Conservation (phyloP, 2,797 vertebrate genomes). For the Enteromius paludinosus region DNA sequence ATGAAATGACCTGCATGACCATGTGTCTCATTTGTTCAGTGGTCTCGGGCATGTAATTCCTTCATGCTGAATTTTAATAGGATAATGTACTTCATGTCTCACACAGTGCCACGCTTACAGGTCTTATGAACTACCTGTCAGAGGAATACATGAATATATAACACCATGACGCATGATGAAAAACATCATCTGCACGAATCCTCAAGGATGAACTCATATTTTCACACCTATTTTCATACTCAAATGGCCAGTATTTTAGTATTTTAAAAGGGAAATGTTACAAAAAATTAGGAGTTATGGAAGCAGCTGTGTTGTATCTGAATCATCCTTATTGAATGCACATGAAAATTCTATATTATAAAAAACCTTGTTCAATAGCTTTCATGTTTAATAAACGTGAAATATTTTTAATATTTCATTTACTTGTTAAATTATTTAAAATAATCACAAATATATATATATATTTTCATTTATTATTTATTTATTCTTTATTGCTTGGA, state of each 20-base stretch:
- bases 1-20: conserved; percentile 28
- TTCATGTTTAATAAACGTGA: not conserved
- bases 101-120: conserved; percentile 30
- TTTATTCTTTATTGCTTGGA: not conserved
- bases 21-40: conserved; percentile 22
- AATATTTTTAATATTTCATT: not conserved
- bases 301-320: not conserved
- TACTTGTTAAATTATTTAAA: not conserved
- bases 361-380: not conserved
- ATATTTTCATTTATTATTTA: not conserved
- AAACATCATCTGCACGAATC: conserved; percentile 21
- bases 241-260: not conserved
- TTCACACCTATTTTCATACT: conserved; percentile 21
- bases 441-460: not conserved
- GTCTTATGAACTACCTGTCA: conserved; percentile 38
- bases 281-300: not conserved
- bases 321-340: not conserved
- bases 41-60: conserved; percentile 32
- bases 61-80: conserved; percentile 43
- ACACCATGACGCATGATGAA: conserved; percentile 19
- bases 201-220: conserved; percentile 21
- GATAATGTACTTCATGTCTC: conserved; percentile 44
- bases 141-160: conserved; percentile 46
- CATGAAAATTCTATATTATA: not conserved
- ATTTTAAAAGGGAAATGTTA: not conserved